These are phyloP conservation scores for Sisor rabdophorus DNA, from an alignment of 2,113 vertebrate genomes.

Conservation along the genomic window DNA sequence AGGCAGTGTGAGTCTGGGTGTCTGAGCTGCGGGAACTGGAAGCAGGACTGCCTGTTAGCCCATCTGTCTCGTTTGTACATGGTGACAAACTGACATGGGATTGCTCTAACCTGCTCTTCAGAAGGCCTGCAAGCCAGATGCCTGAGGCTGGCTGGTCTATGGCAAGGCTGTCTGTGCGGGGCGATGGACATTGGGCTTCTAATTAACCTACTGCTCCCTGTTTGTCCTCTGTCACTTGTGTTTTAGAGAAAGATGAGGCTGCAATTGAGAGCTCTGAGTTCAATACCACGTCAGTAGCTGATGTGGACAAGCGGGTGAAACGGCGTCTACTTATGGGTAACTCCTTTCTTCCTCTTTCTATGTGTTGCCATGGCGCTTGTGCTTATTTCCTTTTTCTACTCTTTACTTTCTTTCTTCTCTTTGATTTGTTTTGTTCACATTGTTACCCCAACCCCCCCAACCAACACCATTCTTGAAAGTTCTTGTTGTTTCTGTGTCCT, in stretches of 20 bases:
- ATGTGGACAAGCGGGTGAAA: constrained; percentile 99
- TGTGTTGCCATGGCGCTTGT: constrained; percentile 88
- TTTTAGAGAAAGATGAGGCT: constrained; percentile 99
- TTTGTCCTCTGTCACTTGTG: constrained; percentile 99
- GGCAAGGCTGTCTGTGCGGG: constrained; percentile 68
- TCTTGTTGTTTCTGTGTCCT: constrained; percentile 39
- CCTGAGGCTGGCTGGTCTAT: constrained; percentile 37
- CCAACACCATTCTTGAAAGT: constrained; percentile 35
- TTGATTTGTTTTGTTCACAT: constrained; percentile 65
- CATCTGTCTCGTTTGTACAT: background rate
- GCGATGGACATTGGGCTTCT: constrained; percentile 88
- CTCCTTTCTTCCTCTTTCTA: constrained; percentile 99
- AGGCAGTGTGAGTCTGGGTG: constrained; percentile 55
- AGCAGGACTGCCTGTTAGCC: constrained; percentile 15
- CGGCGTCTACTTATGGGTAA: constrained; percentile 99
- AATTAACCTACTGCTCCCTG: constrained; percentile 98
- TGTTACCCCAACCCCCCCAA: constrained; percentile 27
- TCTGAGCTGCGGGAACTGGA: constrained; percentile 12
- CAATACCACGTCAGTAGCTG: constrained; percentile 99
- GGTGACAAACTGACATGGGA: constrained; percentile 23
- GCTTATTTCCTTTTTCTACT: constrained; percentile 69
- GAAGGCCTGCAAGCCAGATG: constrained; percentile 13
- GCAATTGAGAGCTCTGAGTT: constrained; percentile 99
- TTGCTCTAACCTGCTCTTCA: constrained; percentile 16
- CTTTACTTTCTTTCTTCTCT: constrained; percentile 79